Percentiles rank a stretch among this genome's conserved stretches.
Conservation (phyloP, 2,113 vertebrate genomes). For the Nothobranchius kuhntae region DNA sequence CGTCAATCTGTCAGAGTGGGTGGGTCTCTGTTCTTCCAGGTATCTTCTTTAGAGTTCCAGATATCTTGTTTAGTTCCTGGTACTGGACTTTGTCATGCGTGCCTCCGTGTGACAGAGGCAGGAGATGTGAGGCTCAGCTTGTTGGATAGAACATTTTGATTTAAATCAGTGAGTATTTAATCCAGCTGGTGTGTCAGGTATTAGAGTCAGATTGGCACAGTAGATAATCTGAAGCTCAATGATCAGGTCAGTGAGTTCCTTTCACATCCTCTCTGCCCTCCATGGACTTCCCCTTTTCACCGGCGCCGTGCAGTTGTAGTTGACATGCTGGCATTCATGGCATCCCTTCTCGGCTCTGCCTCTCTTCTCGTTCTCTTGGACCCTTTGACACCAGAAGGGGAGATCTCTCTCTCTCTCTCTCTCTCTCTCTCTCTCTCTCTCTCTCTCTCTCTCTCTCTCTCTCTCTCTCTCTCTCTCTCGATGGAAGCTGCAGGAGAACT, state of each 20-base stretch:
- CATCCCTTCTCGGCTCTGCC: conserved; percentile 8
- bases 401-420: conserved; percentile 9
- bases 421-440: conserved; percentile 5
- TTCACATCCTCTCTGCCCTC: conserved; percentile 12
- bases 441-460: no score
- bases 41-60: no score
- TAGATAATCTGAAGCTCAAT: conserved; percentile 44
- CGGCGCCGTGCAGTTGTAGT: neutral
- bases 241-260: conserved; percentile 69
- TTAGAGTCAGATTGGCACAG: conserved; percentile 25
- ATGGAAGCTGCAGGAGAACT: conserved; percentile 30
- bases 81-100: no score
- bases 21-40: no score
- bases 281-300: conserved; percentile 11
- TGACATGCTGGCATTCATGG: conserved; percentile 34
- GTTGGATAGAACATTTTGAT: conserved; percentile 1
- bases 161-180: conserved; percentile 42
- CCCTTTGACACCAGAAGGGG: conserved; percentile 10
- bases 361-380: neutral
- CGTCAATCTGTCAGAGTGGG: no score
- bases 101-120: no score
- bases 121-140: no score
- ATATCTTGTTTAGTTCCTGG: no score
- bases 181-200: conserved; percentile 26
- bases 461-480: neutral